Conservation (phyloP, 92 coral and sea anemone species). For the Blastomussa wellsi region DNA sequence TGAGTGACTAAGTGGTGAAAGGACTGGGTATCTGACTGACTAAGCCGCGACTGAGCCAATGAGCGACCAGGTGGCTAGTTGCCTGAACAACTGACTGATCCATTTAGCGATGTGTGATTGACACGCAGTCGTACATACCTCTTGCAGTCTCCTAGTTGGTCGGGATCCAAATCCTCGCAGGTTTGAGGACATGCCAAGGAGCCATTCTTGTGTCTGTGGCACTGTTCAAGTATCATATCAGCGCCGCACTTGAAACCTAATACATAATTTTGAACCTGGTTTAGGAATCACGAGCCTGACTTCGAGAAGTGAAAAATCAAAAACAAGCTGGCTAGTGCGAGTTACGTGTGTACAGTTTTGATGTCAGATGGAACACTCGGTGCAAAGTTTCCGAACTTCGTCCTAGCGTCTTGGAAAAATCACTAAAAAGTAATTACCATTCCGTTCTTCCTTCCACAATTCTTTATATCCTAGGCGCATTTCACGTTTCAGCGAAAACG, state of each 20-base stretch:
- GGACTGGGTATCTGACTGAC: background rate
- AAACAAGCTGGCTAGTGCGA: too few relatives aligned
- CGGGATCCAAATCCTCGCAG: slow-evolving; percentile 65
- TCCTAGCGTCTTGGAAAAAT: too few relatives aligned
- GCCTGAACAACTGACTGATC: background rate
- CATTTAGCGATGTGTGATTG: background rate
- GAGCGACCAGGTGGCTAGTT: background rate
- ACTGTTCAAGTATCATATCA: slow-evolving; percentile 71
- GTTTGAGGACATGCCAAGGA: slow-evolving; percentile 73
- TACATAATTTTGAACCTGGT: background rate
- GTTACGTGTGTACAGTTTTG: too few relatives aligned
- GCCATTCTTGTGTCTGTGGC: slow-evolving; percentile 62
- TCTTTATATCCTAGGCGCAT: too few relatives aligned
- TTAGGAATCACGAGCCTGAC: background rate
- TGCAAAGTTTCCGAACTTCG: too few relatives aligned
- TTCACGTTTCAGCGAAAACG: too few relatives aligned
- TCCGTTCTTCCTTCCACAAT: too few relatives aligned
- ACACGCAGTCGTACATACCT: slow-evolving; percentile 5
- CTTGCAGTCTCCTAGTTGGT: slow-evolving; percentile 24
- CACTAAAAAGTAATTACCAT: too few relatives aligned
- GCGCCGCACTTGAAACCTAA: slow-evolving; percentile 66
- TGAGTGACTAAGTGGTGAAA: too few relatives aligned
- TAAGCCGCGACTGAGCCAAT: too few relatives aligned
- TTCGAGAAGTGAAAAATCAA: too few relatives aligned
- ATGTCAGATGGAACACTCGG: too few relatives aligned